A percentile compares a stretch with the other conserved stretches of the same genome.
Conservation (phyloP, 2,888 invertebrate genomes). For the Eurytoma californica region DNA sequence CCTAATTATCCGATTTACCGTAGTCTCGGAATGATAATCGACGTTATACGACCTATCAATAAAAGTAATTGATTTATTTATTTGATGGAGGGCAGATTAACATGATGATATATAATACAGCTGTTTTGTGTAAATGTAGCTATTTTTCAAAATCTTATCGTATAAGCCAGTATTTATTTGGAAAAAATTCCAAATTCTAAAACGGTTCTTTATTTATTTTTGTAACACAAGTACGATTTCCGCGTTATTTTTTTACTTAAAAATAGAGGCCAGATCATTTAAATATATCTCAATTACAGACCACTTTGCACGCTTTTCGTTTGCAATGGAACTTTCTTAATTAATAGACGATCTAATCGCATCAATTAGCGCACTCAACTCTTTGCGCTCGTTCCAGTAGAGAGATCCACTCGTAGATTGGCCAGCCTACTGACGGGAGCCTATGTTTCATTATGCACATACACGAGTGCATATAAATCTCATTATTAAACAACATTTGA, state of each 20-base stretch:
- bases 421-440: not conserved
- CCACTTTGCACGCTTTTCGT: not conserved
- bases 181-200: too few relatives aligned
- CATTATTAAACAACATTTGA: slow-evolving; percentile 47
- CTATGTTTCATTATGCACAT: slow-evolving; percentile 22
- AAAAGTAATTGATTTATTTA: slow-evolving; percentile 68
- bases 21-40: slow-evolving; percentile 57
- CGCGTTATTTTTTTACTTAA: too few relatives aligned
- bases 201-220: too few relatives aligned
- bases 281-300: too few relatives aligned
- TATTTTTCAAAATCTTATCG: too few relatives aligned
- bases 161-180: too few relatives aligned
- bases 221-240: too few relatives aligned
- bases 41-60: slow-evolving; percentile 65
- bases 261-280: too few relatives aligned
- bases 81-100: slow-evolving; percentile 57
- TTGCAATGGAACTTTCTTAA: not conserved
- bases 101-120: too few relatives aligned
- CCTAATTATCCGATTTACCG: slow-evolving; percentile 60
- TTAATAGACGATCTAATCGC: slow-evolving; percentile 20
- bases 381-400: slow-evolving; percentile 11
- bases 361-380: slow-evolving; percentile 16
- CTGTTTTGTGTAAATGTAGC: too few relatives aligned
- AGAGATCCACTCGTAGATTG: slow-evolving; percentile 8
- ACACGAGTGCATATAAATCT: slow-evolving; percentile 36